phyloP scores from a whole-genome alignment of 2,113 vertebrate species.

The Chionis minor region DNA sequence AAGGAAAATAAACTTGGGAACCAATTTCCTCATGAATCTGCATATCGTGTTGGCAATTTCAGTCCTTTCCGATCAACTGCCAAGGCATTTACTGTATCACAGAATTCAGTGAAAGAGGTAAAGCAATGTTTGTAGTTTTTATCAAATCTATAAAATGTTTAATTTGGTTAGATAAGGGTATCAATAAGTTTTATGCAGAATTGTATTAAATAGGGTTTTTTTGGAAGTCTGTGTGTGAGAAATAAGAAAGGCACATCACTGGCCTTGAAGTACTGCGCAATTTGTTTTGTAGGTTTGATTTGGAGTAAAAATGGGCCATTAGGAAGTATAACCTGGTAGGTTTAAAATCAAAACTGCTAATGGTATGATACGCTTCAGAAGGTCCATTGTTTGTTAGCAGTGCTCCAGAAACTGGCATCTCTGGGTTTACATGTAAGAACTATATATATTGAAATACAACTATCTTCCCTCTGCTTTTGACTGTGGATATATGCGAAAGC shows the following conservation, averaged over 20 bases:
- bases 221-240: background rate
- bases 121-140: background rate
- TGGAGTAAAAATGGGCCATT: background rate
- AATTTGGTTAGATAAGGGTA: background rate
- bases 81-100: constrained; percentile 65
- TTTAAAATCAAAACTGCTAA: background rate
- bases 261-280: background rate
- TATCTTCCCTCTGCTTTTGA: background rate
- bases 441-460: background rate
- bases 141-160: background rate
- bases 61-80: constrained; percentile 72
- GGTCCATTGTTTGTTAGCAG: background rate
- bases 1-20: constrained; percentile 75
- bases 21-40: constrained; percentile 67
- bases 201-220: background rate
- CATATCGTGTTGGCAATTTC: constrained; percentile 68
- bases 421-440: background rate
- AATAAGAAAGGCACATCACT: background rate
- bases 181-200: background rate
- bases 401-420: background rate
- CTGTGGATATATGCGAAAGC: background rate
- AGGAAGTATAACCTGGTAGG: background rate
- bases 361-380: background rate
- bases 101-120: constrained; percentile 76
- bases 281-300: background rate